Conservation (phyloP, 2,113 vertebrate species). For the Notarius lentiginosus region DNA sequence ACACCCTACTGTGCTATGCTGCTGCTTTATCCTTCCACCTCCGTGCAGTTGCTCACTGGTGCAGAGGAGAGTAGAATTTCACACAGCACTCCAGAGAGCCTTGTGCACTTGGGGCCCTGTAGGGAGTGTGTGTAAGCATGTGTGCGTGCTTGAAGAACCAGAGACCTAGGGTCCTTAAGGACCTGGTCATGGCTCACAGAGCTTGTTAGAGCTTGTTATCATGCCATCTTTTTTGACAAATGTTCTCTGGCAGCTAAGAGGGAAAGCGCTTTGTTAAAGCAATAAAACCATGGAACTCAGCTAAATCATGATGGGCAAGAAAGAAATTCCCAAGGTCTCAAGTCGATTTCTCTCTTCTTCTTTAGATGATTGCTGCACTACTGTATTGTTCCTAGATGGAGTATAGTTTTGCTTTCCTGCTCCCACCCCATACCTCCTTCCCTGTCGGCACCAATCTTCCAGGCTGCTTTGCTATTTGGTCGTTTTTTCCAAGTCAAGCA, state of each 20-base stretch:
- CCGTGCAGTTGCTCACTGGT: not conserved
- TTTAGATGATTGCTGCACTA: slow-evolving; percentile 53
- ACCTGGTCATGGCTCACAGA: not conserved
- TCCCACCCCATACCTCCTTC: slow-evolving; percentile 53
- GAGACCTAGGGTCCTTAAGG: not conserved
- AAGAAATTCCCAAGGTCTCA: slow-evolving; percentile 37
- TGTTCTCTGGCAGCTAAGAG: slow-evolving; percentile 4
- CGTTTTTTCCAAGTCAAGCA: slow-evolving; percentile 65
- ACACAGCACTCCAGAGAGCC: not conserved
- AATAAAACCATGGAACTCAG: slow-evolving; percentile 24
- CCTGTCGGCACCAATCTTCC: slow-evolving; percentile 36
- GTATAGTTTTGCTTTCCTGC: slow-evolving; percentile 63
- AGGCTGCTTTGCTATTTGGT: slow-evolving; percentile 51
- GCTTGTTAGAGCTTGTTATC: slow-evolving; percentile 31
- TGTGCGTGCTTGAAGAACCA: not conserved
- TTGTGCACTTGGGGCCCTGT: not conserved
- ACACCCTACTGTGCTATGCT: not conserved
- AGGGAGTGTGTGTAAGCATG: not conserved
- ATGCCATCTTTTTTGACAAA: slow-evolving; percentile 20
- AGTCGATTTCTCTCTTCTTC: slow-evolving; percentile 20
- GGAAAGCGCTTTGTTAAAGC: slow-evolving; percentile 25
- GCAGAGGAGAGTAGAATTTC: slow-evolving; percentile 8
- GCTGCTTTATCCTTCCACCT: slow-evolving; percentile 7
- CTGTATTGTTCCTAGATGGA: slow-evolving; percentile 65
- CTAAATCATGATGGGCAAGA: slow-evolving; percentile 23